phyloP scores from a whole-genome alignment of 2,888 invertebrate genomes.

The Baronia brevicornis region DNA sequence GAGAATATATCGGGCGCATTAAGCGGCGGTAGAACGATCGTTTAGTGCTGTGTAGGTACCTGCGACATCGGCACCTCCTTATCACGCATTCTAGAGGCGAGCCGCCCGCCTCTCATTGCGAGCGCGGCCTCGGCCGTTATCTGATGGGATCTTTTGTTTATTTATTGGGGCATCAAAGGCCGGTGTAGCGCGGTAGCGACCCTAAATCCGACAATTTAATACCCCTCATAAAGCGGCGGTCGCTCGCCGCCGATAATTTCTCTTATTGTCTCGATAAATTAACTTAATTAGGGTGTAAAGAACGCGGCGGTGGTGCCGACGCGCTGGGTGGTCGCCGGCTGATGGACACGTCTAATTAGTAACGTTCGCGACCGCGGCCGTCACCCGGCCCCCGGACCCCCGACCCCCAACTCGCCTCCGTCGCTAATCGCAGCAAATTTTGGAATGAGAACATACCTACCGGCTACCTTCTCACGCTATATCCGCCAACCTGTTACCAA shows the following conservation, averaged over 20 bases:
- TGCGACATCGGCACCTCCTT: constrained; percentile 43
- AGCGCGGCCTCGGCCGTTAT: constrained; percentile 34
- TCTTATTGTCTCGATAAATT: constrained; percentile 72
- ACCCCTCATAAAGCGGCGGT: constrained; percentile 62
- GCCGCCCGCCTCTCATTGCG: constrained; percentile 12
- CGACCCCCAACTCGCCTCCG: no score
- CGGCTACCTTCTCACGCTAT: no score
- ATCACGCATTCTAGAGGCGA: constrained; percentile 25
- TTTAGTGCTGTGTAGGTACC: constrained; percentile 44
- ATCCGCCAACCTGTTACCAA: no score
- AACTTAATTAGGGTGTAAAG: constrained; percentile 74
- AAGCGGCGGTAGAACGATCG: constrained; percentile 41
- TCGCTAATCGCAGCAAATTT: no score
- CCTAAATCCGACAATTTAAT: constrained; percentile 60
- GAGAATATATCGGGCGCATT: constrained; percentile 5
- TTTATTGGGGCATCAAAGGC: constrained; percentile 58
- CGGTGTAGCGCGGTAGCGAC: constrained; percentile 66
- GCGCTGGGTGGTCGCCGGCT: constrained; percentile 54
- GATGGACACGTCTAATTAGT: constrained; percentile 28
- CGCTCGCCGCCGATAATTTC: constrained; percentile 56
- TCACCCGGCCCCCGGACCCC: background rate
- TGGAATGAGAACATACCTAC: no score
- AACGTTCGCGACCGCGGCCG: constrained; percentile 19
- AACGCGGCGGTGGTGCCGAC: constrained; percentile 61
- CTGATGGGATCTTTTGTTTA: constrained; percentile 57